Percentiles rank a stretch among this genome's conserved stretches.
These are phyloP conservation scores for Hololepta plana DNA, from an alignment of 2,888 invertebrate genomes.

Conservation along the genomic window DNA sequence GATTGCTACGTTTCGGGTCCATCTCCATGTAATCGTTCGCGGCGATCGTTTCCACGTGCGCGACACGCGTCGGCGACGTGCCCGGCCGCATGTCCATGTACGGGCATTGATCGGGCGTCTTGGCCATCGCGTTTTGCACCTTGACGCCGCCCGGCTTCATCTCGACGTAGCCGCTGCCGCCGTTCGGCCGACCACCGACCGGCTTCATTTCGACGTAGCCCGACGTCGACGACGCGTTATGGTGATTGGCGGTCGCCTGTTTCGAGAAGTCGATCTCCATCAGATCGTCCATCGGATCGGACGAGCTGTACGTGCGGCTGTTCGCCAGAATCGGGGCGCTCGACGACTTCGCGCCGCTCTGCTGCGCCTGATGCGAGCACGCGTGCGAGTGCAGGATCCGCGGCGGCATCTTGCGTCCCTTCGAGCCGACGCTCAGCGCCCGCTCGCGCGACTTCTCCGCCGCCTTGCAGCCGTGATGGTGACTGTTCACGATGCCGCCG, in stretches of 20 bases:
- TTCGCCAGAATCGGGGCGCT: slow-evolving; percentile 49
- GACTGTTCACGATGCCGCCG: no score
- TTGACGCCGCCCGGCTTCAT: slow-evolving; percentile 9
- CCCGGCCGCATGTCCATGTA: slow-evolving; percentile 31
- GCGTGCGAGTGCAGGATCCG: slow-evolving; percentile 14
- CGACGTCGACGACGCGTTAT: slow-evolving; percentile 14
- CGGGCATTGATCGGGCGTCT: slow-evolving; percentile 22
- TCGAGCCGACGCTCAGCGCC: slow-evolving; percentile 63
- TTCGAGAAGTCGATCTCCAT: slow-evolving; percentile 65
- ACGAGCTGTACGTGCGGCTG: slow-evolving; percentile 27
- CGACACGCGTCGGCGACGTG: slow-evolving; percentile 11
- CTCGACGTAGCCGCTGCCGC: slow-evolving; percentile 17
- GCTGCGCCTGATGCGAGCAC: no score
- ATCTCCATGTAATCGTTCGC: slow-evolving; percentile 5
- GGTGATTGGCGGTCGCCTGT: slow-evolving; percentile 18
- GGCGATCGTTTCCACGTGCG: slow-evolving; percentile 4
- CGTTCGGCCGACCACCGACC: slow-evolving; percentile 10
- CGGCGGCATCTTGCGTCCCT: slow-evolving; percentile 31
- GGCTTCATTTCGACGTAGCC: slow-evolving; percentile 30
- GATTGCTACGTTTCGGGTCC: slow-evolving; percentile 4
- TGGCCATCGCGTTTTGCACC: slow-evolving; percentile 3
- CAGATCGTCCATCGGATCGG: slow-evolving; percentile 51
- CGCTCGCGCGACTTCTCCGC: no score
- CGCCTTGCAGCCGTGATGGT: slow-evolving; percentile 16
- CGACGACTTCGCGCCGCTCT: slow-evolving; percentile 37